Base-by-base conservation (phyloP, 1,140 invertebrate species). In the Paralvinella palmiformis region DNA sequence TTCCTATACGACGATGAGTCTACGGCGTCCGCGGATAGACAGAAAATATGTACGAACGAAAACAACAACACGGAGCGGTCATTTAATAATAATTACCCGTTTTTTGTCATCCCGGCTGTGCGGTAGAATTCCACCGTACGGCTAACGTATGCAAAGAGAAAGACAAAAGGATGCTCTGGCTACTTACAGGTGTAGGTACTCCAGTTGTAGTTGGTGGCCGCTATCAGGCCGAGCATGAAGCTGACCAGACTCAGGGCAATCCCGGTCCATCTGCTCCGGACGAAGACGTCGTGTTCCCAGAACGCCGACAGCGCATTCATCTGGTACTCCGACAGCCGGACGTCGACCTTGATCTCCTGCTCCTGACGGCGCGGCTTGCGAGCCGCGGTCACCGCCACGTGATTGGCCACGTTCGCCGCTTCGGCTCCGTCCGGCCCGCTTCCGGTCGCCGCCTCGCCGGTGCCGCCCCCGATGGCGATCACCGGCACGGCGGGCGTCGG, bases 231-330 rank as follows among this genome's bases (percentile, higher is more conserved):
- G 17, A 75, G 52, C 7, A 72, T 50, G 53, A 74, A 62, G 24
- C 71, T 65, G 45, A 75, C 29, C 15, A 75, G 55, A 48, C 71
- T 71, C 41, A 74, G 61, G 31, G 75, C 59, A 4, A 79, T 62
- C 0, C 75, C 74, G 7, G 74, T 57, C 59, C 71, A 74, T 24
- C 78, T 64, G 6, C 70, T 64, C 41, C 72, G 65, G 1, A 73
- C 65, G 63, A 79, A 79, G 4, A 72, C 37, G 3, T 68, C 66
- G 61, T 79, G 76, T 37, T 78, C 71, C 76, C 76, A 79, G 66
- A 74, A 79, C 15, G 72, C 72, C 3, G 69, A 63, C 3, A 79
- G 60, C 29, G 72, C 65, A 36, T 73, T 71, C 72, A 75, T 75
- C 50, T 79, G 73, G 7, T 70, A 64, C 22, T 68, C 61, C 5